Evolutionary conservation across 1,140 invertebrate species (phyloP), one percentile per base, ranked within the genome.

Genomic region (Lasioglossum baleicum): DNA sequence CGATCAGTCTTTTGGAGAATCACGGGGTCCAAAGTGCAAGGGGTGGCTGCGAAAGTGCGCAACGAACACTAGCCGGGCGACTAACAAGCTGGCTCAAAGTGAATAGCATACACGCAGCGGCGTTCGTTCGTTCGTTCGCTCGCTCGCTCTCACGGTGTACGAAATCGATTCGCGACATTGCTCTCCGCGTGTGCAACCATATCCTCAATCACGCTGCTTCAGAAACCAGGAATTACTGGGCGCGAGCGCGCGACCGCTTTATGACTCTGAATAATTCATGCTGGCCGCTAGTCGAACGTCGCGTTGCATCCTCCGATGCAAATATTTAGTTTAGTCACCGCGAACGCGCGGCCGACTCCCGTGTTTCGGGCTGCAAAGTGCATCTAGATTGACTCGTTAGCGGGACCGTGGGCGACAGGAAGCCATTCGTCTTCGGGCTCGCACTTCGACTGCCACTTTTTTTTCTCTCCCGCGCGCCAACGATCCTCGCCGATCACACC

Each of bases 221-320:
- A 75, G 79, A 75, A 81, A 75, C 64, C 53, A n/a, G 65, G 56
- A 80, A 81, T 81, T 81, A 81, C 79, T 22, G 35, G 35, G 58
- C 70, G 72, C 77, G 77, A 75, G 78, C 42, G 78, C 42, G n/a
- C 26, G 66, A 40, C 60, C 42, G 67, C 71, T 81, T 81, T 81
- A 81, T 81, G 64, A 81, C 64, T 73, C 79, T 81, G 79, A 81
- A 81, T 81, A 75, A 81, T 81, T 81, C 79, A 81, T 81, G 73
- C 20, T 22, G 48, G 8, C 48, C 73, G 65, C 31, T 66, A n/a
- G 31, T 71, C 75, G 80, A 72, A 82, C 68, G 68, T 60, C 31
- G 66, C 35, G 66, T 26, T 26, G 31, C 51, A 35, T 42, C 51
- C 17, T 53, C 17, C 73, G 51, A 74, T 75, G 66, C 79, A 69